phyloP scores from a whole-genome alignment of 2,113 vertebrate species.

The Perca schrenkii region DNA sequence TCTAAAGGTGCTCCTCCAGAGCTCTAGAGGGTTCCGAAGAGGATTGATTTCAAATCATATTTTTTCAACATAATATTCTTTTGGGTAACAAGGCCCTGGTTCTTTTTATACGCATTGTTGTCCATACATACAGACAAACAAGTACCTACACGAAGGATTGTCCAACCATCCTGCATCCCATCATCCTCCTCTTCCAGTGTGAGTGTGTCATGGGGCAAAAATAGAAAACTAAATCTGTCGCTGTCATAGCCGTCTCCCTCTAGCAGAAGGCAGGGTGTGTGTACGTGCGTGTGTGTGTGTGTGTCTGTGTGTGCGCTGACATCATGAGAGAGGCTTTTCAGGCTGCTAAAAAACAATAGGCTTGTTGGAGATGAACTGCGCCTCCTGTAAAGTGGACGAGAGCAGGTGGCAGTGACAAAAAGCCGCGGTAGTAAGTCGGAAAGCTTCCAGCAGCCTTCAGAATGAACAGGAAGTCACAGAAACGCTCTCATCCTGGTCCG shows the following conservation, averaged over 20 bases:
- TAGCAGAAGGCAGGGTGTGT: slow-evolving; percentile 1
- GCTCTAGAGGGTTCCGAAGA: not conserved
- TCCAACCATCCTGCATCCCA: slow-evolving; percentile 9
- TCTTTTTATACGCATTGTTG: not conserved
- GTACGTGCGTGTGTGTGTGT: not conserved
- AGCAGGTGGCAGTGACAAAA: too few species aligned
- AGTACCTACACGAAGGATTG: not conserved
- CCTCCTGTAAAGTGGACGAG: too few species aligned
- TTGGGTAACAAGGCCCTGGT: not conserved
- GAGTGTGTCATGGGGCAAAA: slow-evolving; percentile 40
- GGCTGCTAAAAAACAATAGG: not conserved
- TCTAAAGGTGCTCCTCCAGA: not conserved
- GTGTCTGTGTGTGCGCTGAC: not conserved
- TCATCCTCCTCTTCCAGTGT: slow-evolving; percentile 9
- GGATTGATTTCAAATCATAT: not conserved
- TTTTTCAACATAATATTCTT: not conserved
- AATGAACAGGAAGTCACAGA: too few species aligned
- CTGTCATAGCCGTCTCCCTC: slow-evolving; percentile 42
- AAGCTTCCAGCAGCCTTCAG: too few species aligned
- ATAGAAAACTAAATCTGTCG: slow-evolving; percentile 48
- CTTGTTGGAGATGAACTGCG: too few species aligned
- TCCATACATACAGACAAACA: not conserved
- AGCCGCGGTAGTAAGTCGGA: too few species aligned
- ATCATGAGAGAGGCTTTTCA: not conserved
- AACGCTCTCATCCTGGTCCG: too few species aligned